Evolutionary conservation across 2,113 vertebrate genomes (phyloP).

Genomic region (Phylloscopus whistleri): DNA sequence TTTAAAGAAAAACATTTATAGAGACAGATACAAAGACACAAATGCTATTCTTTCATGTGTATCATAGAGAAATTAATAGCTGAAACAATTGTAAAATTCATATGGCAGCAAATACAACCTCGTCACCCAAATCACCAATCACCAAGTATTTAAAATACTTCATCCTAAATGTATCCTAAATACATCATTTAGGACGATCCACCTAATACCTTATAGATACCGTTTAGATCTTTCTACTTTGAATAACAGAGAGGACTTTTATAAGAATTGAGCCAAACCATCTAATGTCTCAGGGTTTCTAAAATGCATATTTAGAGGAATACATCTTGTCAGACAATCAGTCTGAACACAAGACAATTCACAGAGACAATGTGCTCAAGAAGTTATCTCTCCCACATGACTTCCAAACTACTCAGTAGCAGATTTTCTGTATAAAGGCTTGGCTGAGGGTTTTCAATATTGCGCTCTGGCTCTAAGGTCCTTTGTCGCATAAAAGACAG

Average conservation of each 20-base stretch:
- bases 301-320: not conserved
- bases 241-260: not conserved
- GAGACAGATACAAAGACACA: not conserved
- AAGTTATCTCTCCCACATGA: not conserved
- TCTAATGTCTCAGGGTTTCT: not conserved
- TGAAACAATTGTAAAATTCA: conserved; percentile 1
- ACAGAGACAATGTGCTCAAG: not conserved
- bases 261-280: not conserved
- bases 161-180: too few relatives aligned
- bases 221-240: not conserved
- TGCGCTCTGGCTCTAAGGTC: not conserved
- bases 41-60: not conserved
- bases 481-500: not conserved
- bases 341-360: not conserved
- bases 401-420: not conserved
- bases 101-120: not conserved
- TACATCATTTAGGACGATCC: not conserved
- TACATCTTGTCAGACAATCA: not conserved
- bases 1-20: conserved; percentile 4
- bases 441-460: not conserved
- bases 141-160: not conserved
- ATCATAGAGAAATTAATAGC: not conserved
- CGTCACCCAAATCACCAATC: not conserved
- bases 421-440: not conserved
- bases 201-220: not conserved